A percentile compares a stretch with the other conserved stretches of the same genome.
These are phyloP conservation scores for Petrophora chlorosata DNA, from an alignment of 2,888 invertebrate genomes.

Conservation along the genomic window DNA sequence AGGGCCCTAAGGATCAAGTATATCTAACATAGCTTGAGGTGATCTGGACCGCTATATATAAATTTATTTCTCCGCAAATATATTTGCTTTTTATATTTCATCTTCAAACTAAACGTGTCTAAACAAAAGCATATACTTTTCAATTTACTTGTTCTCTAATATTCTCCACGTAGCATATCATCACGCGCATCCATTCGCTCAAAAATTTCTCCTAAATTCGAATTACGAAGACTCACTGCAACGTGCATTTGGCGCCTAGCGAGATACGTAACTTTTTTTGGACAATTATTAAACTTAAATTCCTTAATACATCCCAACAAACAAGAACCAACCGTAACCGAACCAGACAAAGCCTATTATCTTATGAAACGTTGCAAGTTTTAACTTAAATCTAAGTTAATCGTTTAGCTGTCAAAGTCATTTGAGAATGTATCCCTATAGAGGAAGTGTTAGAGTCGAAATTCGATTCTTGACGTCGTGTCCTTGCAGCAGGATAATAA, in stretches of 20 bases:
- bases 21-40: too few species aligned
- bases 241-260: conserved; percentile 78
- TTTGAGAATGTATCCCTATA: conserved; percentile 32
- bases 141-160: too few species aligned
- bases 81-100: too few species aligned
- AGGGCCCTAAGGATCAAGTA: too few species aligned
- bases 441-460: conserved; percentile 38
- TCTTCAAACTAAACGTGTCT: conserved; percentile 8
- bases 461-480: conserved; percentile 42
- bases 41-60: too few species aligned
- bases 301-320: conserved; percentile 48
- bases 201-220: conserved; percentile 61
- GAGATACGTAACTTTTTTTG: conserved; percentile 72
- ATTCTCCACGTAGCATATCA: conserved; percentile 37
- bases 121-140: conserved; percentile 26
- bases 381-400: conserved; percentile 75
- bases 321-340: conserved; percentile 42
- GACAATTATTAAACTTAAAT: conserved; percentile 74
- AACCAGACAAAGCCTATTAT: conserved; percentile 42
- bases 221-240: conserved; percentile 58
- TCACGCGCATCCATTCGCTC: conserved; percentile 46
- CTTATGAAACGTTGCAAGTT: conserved; percentile 33
- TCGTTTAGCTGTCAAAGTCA: conserved; percentile 49
- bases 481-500: conserved; percentile 76
- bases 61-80: too few species aligned